Evolutionary conservation across 1,140 invertebrate genomes (phyloP).

Genomic region (Halictus rubicundus): DNA sequence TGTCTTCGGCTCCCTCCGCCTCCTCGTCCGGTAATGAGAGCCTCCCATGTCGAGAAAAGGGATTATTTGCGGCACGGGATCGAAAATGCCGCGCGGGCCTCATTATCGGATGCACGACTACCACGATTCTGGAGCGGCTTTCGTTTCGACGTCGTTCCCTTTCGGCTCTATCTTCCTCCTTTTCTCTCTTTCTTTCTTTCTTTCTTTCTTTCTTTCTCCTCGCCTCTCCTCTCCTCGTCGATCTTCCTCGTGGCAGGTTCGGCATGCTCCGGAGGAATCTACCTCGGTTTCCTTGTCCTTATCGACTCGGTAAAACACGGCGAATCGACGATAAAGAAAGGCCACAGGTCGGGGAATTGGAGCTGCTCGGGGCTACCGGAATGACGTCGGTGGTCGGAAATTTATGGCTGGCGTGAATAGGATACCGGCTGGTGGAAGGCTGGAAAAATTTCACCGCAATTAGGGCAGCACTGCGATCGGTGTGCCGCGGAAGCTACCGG

Average conservation of each 20-base stretch:
- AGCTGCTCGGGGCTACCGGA: conserved; percentile 54
- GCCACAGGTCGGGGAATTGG: conserved; percentile 56
- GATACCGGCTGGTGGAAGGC: neutral
- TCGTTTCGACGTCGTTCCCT: conserved; percentile 58
- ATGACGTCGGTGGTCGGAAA: conserved; percentile 7
- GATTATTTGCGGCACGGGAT: conserved; percentile 72
- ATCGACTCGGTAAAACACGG: conserved; percentile 34
- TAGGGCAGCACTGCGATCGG: too few species aligned
- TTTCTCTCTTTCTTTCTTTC: neutral
- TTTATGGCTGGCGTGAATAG: conserved; percentile 21
- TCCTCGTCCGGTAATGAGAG: conserved; percentile 69
- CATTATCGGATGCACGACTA: conserved; percentile 70
- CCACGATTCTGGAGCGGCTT: conserved; percentile 68
- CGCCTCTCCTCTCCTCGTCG: neutral
- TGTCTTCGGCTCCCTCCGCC: conserved; percentile 20
- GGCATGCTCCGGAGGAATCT: conserved; percentile 11
- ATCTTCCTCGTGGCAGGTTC: conserved; percentile 10
- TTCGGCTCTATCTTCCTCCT: conserved; percentile 1
- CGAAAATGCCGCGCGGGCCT: conserved; percentile 65
- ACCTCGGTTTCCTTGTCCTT: conserved; percentile 28
- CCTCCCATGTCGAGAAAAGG: conserved; percentile 75
- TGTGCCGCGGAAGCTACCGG: neutral
- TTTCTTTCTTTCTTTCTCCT: neutral
- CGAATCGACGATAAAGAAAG: conserved; percentile 58
- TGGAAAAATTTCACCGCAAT: neutral